Evolutionary conservation across 1,140 invertebrate genomes (phyloP).

Genomic region (Mylabris phalerata): DNA sequence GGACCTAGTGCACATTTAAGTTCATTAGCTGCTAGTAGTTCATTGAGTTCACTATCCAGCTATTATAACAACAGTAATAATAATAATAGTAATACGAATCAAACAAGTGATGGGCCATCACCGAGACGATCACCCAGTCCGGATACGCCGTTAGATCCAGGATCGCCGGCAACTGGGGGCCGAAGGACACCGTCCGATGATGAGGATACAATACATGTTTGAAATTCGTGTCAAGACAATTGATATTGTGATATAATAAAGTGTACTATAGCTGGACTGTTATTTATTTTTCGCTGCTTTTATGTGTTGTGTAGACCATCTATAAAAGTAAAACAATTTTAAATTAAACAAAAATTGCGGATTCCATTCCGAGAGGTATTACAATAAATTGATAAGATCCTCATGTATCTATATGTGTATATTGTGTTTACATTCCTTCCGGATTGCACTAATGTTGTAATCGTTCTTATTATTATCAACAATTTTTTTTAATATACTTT

Average conservation of each 20-base stretch:
- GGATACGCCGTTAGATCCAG: conserved; percentile 42
- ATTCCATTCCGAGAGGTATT: no score
- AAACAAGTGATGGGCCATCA: conserved; percentile 40
- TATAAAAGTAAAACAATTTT: conserved; percentile 14
- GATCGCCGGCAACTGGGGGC: conserved; percentile 41
- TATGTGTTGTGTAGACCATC: conserved; percentile 32
- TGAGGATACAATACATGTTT: conserved; percentile 48
- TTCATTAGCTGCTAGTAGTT: conserved; percentile 52
- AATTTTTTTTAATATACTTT: conserved; percentile 3
- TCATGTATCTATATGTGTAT: conserved; percentile 3
- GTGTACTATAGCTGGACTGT: conserved; percentile 33
- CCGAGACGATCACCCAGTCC: conserved; percentile 20
- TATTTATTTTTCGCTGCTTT: conserved; percentile 37
- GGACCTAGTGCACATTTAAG: conserved; percentile 54
- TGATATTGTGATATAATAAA: conserved; percentile 35
- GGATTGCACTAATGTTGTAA: conserved; percentile 29
- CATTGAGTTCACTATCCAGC: conserved; percentile 51
- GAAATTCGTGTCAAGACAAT: conserved; percentile 13
- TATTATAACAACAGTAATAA: conserved; percentile 43
- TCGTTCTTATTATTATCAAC: neutral
- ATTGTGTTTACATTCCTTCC: conserved; percentile 9
- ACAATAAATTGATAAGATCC: no score
- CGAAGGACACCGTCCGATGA: conserved; percentile 49
- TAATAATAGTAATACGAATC: conserved; percentile 35
- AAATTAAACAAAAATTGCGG: conserved; percentile 19